Base-by-base conservation (phyloP, 1,140 invertebrate genomes). In the Dinothrombium tinctorium region DNA sequence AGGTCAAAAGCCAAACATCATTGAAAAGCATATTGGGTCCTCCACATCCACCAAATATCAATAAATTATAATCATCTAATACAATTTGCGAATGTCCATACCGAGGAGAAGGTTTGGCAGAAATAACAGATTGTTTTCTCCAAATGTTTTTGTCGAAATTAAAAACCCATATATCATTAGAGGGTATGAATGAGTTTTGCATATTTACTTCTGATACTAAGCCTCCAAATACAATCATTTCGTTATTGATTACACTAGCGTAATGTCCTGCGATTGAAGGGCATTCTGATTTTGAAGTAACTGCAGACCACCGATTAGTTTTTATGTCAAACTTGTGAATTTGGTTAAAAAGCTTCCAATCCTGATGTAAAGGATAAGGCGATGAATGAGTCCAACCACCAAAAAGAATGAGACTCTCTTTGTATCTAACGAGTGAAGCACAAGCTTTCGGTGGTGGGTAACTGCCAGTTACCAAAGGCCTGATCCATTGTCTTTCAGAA, bases 361-460 rank as follows among this genome's bases (percentile, higher is more conserved):
- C 58, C 53, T 90, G 82, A 60, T 89, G 80, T 25, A 84, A 65
- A 29, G 82, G 79, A 60, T 81, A 84, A 2, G 79, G 68, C 26
- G 81, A 81, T 17, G 87, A 83, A 44, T 89, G 80, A 11, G 84
- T 80, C 82, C 84, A 94, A 5, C 89, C 89, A 33, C 87, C 87
- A 68, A 89, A 94, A 22, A 95, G 60, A 44, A 94, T 72, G 41
- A 89, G 63, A 47, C 65, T 72, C 51, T 82, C 72, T 50, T 76
- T 73, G 59, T 89, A 81, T 44, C 70, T 65, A 5, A 89, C 73
- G 67, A 95, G 72, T 17, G 78, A 76, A 26, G 84, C 80, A 59
- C 82, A 86, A 39, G 87, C 86, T 64, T 94, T 96, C 4, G 90
- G 87, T 5, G 81, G 81, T 22, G 90, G 90, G 65, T 92, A 92